Evolutionary conservation across 2,888 invertebrate species (phyloP), one percentile per base, ranked within the genome.

Genomic region (Cataglyphis altisquamis): DNA sequence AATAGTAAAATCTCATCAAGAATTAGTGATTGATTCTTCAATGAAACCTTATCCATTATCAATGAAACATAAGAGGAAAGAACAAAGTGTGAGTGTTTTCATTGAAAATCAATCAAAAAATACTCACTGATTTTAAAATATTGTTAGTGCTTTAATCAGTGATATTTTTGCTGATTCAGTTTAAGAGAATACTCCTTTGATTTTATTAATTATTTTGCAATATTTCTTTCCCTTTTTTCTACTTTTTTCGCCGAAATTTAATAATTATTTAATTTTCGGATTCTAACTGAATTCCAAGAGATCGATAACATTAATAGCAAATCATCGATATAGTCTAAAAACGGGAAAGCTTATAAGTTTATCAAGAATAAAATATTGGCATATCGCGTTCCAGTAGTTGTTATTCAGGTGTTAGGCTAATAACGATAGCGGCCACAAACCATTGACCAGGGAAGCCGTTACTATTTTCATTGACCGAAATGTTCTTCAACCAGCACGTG

Each of bases 361-460:
- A 36, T 80, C 25, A 72, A 36, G 45, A 48, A n/a, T 64, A 52
- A 57, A 64, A 74, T 85, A 60, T 78, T 25, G 74, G 52, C 36
- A 15, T 45, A 48, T n/a, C 8, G 62, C 72, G 90, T 90, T 90
- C 90, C 87, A 87, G 90, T 32, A 87, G 70, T 90, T 85, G 82
- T 84, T 82, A 87, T 89, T 89, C 86, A 87, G 84, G 88, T 82
- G 86, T 85, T 88, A 88, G 86, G 77, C 66, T 89, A 90, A 90
- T 89, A 55, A 81, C 55, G 25, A 66, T 82, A 82, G 52, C 67
- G 83, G 84, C 32, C 48, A 66, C n/a, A 63, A 64, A 84, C 77
- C 78, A 70, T 87, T 85, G 82, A 83, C 82, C 85, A 85, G 74
- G 72, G 80, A 88, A 83, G 74, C 89, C 87, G 90, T 89, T 87